phyloP scores from a whole-genome alignment of 1,140 invertebrate species.

The Danaus plexippus region DNA sequence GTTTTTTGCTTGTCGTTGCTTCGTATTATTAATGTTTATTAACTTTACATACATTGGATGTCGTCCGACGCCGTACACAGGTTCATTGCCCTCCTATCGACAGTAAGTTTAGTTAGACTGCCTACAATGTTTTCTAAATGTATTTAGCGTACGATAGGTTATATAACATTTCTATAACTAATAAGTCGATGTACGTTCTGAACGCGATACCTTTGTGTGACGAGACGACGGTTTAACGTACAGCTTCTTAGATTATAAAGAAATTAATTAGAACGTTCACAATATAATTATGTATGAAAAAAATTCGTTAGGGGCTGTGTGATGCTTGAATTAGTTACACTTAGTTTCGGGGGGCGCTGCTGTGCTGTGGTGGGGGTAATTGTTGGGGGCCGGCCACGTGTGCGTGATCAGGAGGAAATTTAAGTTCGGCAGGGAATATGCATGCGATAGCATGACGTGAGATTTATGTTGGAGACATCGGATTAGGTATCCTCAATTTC shows the following conservation, averaged over 20 bases:
- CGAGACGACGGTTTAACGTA: slow-evolving; percentile 9
- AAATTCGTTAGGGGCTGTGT: slow-evolving; percentile 5
- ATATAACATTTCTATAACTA: slow-evolving; percentile 28
- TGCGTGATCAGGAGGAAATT: slow-evolving; percentile 58
- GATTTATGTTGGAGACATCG: slow-evolving; percentile 57
- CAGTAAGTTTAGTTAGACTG: slow-evolving; percentile 50
- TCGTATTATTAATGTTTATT: slow-evolving; percentile 1
- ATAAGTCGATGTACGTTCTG: slow-evolving; percentile 18
- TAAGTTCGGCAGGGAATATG: slow-evolving; percentile 66
- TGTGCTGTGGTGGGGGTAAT: slow-evolving; percentile 23
- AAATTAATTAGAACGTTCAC: slow-evolving; percentile 4
- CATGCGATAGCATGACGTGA: slow-evolving; percentile 36
- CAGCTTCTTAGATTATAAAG: slow-evolving; percentile 1
- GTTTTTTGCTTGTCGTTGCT: too few relatives aligned
- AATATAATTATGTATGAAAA: too few relatives aligned
- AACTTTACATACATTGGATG: too few relatives aligned
- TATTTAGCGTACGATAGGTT: slow-evolving; percentile 54
- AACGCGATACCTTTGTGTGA: slow-evolving; percentile 5
- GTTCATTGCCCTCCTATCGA: slow-evolving; percentile 42
- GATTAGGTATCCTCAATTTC: slow-evolving; percentile 61
- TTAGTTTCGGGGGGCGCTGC: slow-evolving; percentile 21
- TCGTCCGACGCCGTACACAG: slow-evolving; percentile 26
- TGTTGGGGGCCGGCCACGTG: slow-evolving; percentile 23
- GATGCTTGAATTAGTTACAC: slow-evolving; percentile 23
- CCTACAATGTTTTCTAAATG: slow-evolving; percentile 43